These are phyloP conservation scores for Uria aalge DNA, from an alignment of 2,113 vertebrate species.

Conservation along the genomic window DNA sequence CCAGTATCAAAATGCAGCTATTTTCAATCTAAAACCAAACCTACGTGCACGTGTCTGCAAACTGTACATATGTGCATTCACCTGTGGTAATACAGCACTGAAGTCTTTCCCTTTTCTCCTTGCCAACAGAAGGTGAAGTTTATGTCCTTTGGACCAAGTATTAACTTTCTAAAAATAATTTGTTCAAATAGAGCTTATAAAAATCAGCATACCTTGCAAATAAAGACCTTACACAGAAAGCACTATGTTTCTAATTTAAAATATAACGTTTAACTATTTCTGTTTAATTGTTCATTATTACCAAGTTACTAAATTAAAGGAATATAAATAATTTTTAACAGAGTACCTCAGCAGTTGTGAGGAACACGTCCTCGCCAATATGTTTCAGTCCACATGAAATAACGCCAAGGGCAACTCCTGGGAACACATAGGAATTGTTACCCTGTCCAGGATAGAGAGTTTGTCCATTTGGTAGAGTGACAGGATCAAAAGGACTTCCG, in stretches of 20 bases:
- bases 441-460: constrained; percentile 92
- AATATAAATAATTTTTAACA: background rate
- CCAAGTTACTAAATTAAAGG: background rate
- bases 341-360: constrained; percentile 90
- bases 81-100: background rate
- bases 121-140: background rate
- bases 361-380: constrained; percentile 86
- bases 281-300: background rate
- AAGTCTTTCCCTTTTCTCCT: background rate
- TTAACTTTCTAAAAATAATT: background rate
- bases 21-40: background rate
- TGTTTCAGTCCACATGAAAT: constrained; percentile 82
- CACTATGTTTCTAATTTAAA: background rate
- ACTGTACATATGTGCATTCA: background rate
- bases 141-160: background rate
- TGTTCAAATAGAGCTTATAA: background rate
- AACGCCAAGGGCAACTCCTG: constrained; percentile 89
- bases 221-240: background rate
- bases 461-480: constrained; percentile 85
- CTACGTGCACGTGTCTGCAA: background rate
- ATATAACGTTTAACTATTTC: background rate
- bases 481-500: constrained; percentile 93
- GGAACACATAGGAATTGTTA: constrained; percentile 97
- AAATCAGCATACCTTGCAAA: background rate
- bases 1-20: background rate